These are phyloP conservation scores for Leptarthrus brevirostris DNA, from an alignment of 2,888 invertebrate genomes.

Conservation along the genomic window DNA sequence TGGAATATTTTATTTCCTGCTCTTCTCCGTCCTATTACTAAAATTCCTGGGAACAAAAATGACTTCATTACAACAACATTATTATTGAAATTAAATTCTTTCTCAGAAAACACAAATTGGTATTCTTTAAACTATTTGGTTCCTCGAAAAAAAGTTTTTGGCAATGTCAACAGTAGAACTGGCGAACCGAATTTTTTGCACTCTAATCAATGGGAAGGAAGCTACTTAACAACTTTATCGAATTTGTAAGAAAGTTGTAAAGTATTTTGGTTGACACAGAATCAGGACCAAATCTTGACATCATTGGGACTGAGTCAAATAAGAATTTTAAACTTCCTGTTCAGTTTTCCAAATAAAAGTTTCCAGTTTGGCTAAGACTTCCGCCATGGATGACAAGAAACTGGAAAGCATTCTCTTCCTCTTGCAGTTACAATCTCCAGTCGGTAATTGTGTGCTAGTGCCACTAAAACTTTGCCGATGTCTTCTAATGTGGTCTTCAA, in stretches of 20 bases:
- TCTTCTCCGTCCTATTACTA: too few relatives aligned
- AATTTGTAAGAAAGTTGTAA: conserved; percentile 37
- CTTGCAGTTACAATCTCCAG: conserved; percentile 21
- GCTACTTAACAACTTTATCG: conserved; percentile 43
- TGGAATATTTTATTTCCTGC: too few relatives aligned
- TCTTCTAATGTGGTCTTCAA: conserved; percentile 43
- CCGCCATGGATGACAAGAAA: conserved; percentile 33
- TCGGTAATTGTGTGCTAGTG: conserved; percentile 34
- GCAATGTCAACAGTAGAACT: conserved; percentile 16
- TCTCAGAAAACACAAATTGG: not conserved
- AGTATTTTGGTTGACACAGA: conserved; percentile 40
- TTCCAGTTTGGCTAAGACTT: conserved; percentile 40
- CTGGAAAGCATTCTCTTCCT: conserved; percentile 34
- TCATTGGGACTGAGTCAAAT: conserved; percentile 43
- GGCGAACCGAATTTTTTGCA: conserved; percentile 11
- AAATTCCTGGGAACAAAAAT: too few relatives aligned
- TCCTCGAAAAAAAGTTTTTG: conserved; percentile 31
- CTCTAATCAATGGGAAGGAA: conserved; percentile 29
- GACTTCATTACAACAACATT: too few relatives aligned
- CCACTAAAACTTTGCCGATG: conserved; percentile 43
- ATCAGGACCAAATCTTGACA: conserved; percentile 42
- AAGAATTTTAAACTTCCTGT: conserved; percentile 29
- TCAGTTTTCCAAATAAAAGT: conserved; percentile 20
- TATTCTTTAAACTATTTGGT: too few relatives aligned
- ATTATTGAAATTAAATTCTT: not conserved